These are phyloP conservation scores for Saxicola maurus DNA, from an alignment of 2,797 vertebrate species.

Conservation along the genomic window DNA sequence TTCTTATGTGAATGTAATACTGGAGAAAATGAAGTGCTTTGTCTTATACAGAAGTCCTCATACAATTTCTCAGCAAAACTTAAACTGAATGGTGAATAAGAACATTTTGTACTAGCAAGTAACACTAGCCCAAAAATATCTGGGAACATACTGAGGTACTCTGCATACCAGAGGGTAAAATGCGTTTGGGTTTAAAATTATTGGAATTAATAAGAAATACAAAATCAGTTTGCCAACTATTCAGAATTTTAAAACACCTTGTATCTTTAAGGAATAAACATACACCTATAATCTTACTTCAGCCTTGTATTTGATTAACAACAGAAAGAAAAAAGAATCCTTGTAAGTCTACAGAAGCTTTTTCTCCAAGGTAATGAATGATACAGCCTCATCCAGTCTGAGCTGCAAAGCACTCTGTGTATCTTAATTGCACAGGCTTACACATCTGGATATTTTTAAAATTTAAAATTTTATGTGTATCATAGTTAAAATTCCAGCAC, in stretches of 20 bases:
- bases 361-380: not conserved
- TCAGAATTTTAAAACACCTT: not conserved
- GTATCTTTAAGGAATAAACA: not conserved
- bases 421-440: not conserved
- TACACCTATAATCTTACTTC: not conserved
- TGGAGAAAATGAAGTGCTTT: not conserved
- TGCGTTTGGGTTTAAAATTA: not conserved
- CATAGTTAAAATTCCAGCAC: not conserved
- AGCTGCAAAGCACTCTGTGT: not conserved
- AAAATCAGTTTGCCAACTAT: not conserved
- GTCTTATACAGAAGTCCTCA: not conserved
- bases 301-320: not conserved
- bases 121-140: not conserved
- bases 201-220: not conserved
- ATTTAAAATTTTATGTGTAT: not conserved
- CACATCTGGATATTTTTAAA: not conserved
- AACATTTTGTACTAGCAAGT: not conserved
- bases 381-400: not conserved
- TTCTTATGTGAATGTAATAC: not conserved
- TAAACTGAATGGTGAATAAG: not conserved
- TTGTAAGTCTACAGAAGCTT: not conserved
- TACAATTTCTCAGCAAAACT: not conserved
- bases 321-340: not conserved
- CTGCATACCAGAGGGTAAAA: not conserved
- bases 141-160: not conserved